Conservation (phyloP, 2,888 invertebrate species). For the Noctua comes region DNA sequence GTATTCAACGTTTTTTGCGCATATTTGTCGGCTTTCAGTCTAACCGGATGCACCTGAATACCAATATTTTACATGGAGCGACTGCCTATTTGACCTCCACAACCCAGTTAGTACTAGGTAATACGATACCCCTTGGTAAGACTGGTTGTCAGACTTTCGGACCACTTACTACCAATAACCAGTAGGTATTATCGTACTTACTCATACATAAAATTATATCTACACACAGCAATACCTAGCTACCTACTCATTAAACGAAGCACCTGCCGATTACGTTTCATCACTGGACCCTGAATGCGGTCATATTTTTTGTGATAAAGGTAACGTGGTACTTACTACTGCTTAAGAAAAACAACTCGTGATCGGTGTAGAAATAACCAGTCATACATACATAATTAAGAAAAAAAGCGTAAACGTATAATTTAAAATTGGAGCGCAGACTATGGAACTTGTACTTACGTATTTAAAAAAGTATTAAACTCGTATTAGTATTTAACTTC, state of each 20-base stretch:
- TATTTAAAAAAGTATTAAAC: not conserved
- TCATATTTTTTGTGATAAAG: conserved; percentile 36
- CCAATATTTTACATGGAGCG: too few species aligned
- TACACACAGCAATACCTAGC: not conserved
- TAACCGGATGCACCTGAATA: too few species aligned
- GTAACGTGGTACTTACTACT: conserved; percentile 15
- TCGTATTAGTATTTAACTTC: too few species aligned
- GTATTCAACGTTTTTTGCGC: too few species aligned
- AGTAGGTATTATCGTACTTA: too few species aligned
- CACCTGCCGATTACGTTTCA: conserved; percentile 15
- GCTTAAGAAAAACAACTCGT: conserved; percentile 24
- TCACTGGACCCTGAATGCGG: not conserved
- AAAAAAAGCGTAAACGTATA: conserved; percentile 26
- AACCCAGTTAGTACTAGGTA: not conserved
- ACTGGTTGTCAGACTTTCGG: not conserved
- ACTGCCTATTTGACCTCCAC: too few species aligned
- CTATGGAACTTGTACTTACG: conserved; percentile 6
- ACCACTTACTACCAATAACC: not conserved
- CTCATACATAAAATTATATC: too few species aligned
- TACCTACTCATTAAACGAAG: conserved; percentile 12
- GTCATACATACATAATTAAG: not conserved
- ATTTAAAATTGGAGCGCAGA: conserved; percentile 43
- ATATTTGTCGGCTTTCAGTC: too few species aligned
- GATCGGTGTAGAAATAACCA: conserved; percentile 15
- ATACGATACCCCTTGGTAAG: not conserved